Evolutionary conservation across 2,113 vertebrate genomes (phyloP), one percentile per base, ranked within the genome.

Genomic region (Turdus rufiventris): DNA sequence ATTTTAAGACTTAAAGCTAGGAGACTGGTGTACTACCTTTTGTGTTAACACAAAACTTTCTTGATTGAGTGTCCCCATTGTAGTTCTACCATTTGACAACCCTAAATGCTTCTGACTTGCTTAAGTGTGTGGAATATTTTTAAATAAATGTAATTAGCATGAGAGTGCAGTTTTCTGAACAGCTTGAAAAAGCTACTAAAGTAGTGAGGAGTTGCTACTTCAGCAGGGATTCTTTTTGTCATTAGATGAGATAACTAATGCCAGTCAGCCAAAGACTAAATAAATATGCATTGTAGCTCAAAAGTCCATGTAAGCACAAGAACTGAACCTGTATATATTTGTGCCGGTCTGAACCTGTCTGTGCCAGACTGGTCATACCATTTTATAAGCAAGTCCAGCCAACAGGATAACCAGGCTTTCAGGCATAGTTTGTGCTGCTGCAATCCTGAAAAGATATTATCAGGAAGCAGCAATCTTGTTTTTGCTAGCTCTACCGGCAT

Each of bases 271-370:
- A 81, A 68, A 91, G 68, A 74, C 57, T 92, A 80, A 92, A 86
- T 81, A 95, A 88, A 73, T 79, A 84, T 8, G 51, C 74, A 80
- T 19, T 62, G 54, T 40, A 74, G 50, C 45, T 93, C 85, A 91
- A 57, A 94, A 92, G 82, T 58, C 88, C 20, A 9, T 10, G 78
- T 73, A 85, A 91, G 82, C 78, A 93, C 16, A 88, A 91, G 60
- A 91, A 76, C 26, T 72, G 34, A 72, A 76, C 81, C 33, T 67
- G 72, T 81, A 48, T 54, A 11, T 73, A 90, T 60, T 95, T 92
- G 68, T 78, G 60, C 91, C 89, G 79, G 76, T 91, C 76, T 94
- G 94, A 92, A 93, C 88, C 67, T 96, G 91, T 47, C 85, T 91
- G 50, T 78, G 89, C 77, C 91, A 85, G 74, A 62, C 84, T 85